Conservation (phyloP, 2,113 vertebrate species). For the Indicator maculatus region DNA sequence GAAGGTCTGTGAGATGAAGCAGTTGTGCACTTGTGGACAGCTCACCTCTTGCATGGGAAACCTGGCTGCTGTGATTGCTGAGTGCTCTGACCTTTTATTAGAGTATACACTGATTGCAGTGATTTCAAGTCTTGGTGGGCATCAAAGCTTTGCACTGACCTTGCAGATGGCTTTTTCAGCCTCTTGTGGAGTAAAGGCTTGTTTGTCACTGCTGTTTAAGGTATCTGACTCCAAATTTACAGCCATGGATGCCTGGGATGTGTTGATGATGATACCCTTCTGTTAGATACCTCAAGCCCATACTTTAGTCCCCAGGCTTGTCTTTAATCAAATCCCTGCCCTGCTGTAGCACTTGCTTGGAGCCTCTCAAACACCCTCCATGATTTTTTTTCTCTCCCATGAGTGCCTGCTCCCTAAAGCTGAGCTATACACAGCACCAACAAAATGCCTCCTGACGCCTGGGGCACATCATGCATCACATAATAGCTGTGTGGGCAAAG, state of each 20-base stretch:
- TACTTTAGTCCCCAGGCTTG: neutral
- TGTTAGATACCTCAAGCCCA: neutral
- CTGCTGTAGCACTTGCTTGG: rapidly evolving
- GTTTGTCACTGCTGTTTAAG: neutral
- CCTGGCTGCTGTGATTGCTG: neutral
- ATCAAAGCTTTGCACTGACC: neutral
- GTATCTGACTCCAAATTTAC: rapidly evolving
- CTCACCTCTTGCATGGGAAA: neutral
- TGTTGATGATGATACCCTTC: neutral
- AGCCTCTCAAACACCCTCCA: neutral
- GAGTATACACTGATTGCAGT: neutral
- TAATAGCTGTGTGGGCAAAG: conserved; percentile 11
- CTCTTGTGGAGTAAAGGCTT: neutral
- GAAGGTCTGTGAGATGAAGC: neutral
- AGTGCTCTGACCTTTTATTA: neutral
- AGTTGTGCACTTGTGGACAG: neutral
- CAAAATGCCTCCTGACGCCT: neutral
- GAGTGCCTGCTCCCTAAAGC: neutral
- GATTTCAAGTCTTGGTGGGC: neutral
- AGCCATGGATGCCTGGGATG: neutral
- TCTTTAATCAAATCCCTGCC: neutral
- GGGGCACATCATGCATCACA: rapidly evolving
- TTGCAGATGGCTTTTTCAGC: neutral
- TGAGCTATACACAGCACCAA: neutral
- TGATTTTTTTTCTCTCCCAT: rapidly evolving